Percentiles rank a stretch among this genome's conserved stretches.
Evolutionary conservation across 1,140 invertebrate genomes (phyloP).

Genomic region (Rhizoglyphus robini): DNA sequence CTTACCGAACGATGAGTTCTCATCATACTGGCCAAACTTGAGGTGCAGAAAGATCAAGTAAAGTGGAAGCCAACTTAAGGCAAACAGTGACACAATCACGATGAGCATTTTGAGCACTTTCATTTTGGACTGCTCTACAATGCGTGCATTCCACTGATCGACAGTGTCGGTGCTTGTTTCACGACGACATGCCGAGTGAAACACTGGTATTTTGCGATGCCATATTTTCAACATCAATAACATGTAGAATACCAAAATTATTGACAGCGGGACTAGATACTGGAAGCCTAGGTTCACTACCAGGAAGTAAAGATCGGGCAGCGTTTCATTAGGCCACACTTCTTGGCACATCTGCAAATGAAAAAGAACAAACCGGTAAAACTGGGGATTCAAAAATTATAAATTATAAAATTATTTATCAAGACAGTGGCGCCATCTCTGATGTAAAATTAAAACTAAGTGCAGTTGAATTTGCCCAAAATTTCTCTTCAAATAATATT

Average conservation of each 20-base stretch:
- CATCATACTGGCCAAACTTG: slow-evolving; percentile 47
- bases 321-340: slow-evolving; percentile 62
- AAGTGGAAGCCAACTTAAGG: slow-evolving; percentile 83
- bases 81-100: slow-evolving; percentile 83
- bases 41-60: slow-evolving; percentile 76
- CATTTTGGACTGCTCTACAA: slow-evolving; percentile 35
- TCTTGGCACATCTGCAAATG: slow-evolving; percentile 55
- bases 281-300: slow-evolving; percentile 74
- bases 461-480: neutral
- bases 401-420: neutral
- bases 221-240: slow-evolving; percentile 84
- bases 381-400: neutral
- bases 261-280: slow-evolving; percentile 77
- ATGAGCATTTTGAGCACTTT: slow-evolving; percentile 94
- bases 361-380: slow-evolving; percentile 9
- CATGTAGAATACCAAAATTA: slow-evolving; percentile 81
- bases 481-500: neutral
- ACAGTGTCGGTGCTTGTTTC: slow-evolving; percentile 19
- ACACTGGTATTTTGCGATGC: slow-evolving; percentile 56
- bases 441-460: neutral
- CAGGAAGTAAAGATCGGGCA: slow-evolving; percentile 69
- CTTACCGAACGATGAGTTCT: slow-evolving; percentile 23
- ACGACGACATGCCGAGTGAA: slow-evolving; percentile 3
- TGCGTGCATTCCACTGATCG: slow-evolving; percentile 10
- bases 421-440: neutral